Percentiles rank a stretch among this genome's conserved stretches.
Conservation (phyloP, 1,140 invertebrate species). For the Steinernema feltiae region DNA sequence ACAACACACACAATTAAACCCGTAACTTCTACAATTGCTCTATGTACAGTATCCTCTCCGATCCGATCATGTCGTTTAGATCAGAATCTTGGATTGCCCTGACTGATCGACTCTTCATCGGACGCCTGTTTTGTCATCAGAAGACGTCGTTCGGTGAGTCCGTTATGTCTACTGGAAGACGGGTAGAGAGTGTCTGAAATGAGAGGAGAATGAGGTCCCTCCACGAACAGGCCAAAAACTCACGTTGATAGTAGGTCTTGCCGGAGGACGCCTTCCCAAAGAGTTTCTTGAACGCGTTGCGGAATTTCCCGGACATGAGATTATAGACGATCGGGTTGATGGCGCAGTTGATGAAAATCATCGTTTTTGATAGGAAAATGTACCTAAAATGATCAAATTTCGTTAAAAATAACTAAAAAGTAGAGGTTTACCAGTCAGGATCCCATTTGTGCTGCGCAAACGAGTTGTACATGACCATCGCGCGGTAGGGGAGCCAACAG, state of each 20-base stretch:
- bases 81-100: no score
- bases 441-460: constrained; percentile 45
- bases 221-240: neutral
- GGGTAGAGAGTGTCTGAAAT: constrained; percentile 1
- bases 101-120: constrained; percentile 4
- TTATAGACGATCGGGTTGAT: constrained; percentile 81
- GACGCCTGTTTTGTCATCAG: neutral
- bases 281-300: constrained; percentile 57
- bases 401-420: constrained; percentile 13
- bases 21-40: no score
- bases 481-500: constrained; percentile 63
- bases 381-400: constrained; percentile 62
- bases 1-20: no score
- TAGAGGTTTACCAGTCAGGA: constrained; percentile 44
- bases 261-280: constrained; percentile 13
- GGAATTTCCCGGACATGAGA: constrained; percentile 77
- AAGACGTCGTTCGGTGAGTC: neutral
- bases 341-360: constrained; percentile 53
- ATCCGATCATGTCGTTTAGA: no score
- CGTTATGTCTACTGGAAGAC: neutral
- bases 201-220: neutral
- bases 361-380: constrained; percentile 53
- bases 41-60: no score
- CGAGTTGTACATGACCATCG: constrained; percentile 55
- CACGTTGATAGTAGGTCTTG: constrained; percentile 16